Evolutionary conservation across 2,888 invertebrate species (phyloP).

Genomic region (Celastrina argiolus): DNA sequence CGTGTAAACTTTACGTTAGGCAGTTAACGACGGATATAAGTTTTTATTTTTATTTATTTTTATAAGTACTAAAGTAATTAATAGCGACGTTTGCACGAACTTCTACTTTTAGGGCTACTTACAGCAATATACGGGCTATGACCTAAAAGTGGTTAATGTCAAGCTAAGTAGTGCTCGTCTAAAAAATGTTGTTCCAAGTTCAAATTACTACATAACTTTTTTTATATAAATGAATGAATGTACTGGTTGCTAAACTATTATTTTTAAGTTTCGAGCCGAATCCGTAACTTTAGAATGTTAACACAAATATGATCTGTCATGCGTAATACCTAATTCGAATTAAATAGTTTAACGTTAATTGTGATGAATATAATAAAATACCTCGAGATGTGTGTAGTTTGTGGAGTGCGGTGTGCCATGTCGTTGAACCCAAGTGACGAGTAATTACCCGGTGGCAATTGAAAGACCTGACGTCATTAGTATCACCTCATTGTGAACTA

Average conservation of each 20-base stretch:
- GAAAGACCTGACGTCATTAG: background rate
- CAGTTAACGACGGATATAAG: background rate
- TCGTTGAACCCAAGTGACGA: conserved; percentile 10
- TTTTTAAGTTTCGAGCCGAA: no score
- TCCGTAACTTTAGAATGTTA: background rate
- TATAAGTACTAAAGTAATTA: conserved; percentile 2
- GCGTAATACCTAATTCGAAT: background rate
- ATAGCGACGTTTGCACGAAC: background rate
- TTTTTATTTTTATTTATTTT: no score
- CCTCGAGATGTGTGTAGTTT: background rate
- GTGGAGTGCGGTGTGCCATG: background rate
- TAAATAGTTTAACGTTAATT: background rate
- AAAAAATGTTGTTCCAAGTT: background rate
- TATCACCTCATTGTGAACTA: background rate
- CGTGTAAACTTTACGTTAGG: conserved; percentile 4
- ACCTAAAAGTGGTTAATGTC: background rate
- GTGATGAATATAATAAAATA: background rate
- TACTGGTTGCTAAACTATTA: no score
- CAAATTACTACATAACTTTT: background rate
- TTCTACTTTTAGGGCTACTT: background rate
- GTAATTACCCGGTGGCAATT: conserved; percentile 5
- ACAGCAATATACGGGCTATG: background rate
- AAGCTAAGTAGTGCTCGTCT: no score
- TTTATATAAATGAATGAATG: background rate
- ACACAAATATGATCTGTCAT: background rate